These are phyloP conservation scores for Meta bourneti DNA, from an alignment of 2,888 invertebrate genomes.

Conservation along the genomic window DNA sequence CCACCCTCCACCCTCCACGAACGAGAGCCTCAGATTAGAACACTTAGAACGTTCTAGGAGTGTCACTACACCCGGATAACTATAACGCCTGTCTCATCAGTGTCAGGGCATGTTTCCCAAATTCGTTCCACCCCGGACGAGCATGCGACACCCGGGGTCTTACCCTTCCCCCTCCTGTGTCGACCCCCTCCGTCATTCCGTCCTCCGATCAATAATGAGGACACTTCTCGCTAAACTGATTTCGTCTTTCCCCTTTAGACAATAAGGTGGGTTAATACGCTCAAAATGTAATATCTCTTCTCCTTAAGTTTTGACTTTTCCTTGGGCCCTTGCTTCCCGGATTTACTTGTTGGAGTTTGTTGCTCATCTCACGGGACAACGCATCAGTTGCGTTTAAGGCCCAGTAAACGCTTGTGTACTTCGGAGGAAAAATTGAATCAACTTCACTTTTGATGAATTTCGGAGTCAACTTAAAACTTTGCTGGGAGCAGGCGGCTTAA, in stretches of 20 bases:
- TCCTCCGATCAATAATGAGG: conserved; percentile 64
- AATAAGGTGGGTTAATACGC: conserved; percentile 57
- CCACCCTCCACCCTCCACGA: conserved; percentile 9
- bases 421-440: not conserved
- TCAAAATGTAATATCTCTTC: conserved; percentile 62
- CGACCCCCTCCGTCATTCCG: not conserved
- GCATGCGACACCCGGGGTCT: conserved; percentile 42
- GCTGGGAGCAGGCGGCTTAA: not conserved
- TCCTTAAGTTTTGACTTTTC: conserved; percentile 24
- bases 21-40: conserved; percentile 58
- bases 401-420: not conserved
- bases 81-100: conserved; percentile 75
- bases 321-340: not conserved
- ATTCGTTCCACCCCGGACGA: conserved; percentile 58
- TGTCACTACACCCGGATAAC: conserved; percentile 71
- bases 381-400: not conserved
- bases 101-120: conserved; percentile 74
- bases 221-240: conserved; percentile 71
- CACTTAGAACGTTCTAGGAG: conserved; percentile 61
- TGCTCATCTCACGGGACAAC: not conserved
- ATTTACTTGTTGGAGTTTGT: not conserved
- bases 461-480: not conserved
- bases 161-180: not conserved
- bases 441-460: not conserved
- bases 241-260: conserved; percentile 46